Percentiles rank a stretch among this genome's conserved stretches.
Evolutionary conservation across 2,797 vertebrate genomes (phyloP).

Genomic region (Enteromius unitaeniatus): DNA sequence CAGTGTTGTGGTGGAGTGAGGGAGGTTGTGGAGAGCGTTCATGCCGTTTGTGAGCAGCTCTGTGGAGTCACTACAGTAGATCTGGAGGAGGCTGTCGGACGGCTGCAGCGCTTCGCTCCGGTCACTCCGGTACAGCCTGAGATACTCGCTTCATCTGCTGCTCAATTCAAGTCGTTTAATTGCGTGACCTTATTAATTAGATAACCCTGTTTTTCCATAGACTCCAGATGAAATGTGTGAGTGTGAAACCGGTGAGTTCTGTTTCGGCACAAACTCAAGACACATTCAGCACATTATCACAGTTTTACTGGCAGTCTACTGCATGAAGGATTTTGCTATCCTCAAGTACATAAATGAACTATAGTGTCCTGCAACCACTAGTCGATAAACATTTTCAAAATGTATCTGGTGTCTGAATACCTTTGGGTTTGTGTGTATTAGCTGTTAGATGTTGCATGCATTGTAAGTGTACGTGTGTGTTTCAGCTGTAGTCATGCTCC

Average conservation of each 20-base stretch:
- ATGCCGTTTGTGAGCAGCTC: slow-evolving; percentile 71
- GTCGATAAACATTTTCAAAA: no score
- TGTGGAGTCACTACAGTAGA: slow-evolving; percentile 68
- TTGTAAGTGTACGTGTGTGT: slow-evolving; percentile 59
- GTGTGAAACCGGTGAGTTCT: slow-evolving; percentile 74
- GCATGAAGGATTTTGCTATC: no score
- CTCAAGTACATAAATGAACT: no score
- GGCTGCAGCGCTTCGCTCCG: slow-evolving; percentile 67
- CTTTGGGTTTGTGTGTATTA: no score
- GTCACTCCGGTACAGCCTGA: slow-evolving; percentile 63
- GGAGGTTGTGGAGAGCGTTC: slow-evolving; percentile 62
- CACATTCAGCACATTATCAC: background rate
- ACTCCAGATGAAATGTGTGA: slow-evolving; percentile 62
- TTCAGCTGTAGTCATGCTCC: slow-evolving; percentile 69
- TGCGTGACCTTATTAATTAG: background rate
- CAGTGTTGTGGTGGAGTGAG: slow-evolving; percentile 64
- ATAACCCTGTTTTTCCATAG: slow-evolving; percentile 58
- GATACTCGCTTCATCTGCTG: no score
- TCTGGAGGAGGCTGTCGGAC: slow-evolving; percentile 72
- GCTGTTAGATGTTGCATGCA: slow-evolving; percentile 66
- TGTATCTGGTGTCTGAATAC: no score
- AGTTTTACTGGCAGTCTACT: background rate
- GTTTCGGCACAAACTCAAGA: background rate
- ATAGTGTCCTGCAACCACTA: no score
- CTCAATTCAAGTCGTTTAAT: no score